phyloP scores from a whole-genome alignment of 23 tunicate genomes.

The Halocynthia aurantium region DNA sequence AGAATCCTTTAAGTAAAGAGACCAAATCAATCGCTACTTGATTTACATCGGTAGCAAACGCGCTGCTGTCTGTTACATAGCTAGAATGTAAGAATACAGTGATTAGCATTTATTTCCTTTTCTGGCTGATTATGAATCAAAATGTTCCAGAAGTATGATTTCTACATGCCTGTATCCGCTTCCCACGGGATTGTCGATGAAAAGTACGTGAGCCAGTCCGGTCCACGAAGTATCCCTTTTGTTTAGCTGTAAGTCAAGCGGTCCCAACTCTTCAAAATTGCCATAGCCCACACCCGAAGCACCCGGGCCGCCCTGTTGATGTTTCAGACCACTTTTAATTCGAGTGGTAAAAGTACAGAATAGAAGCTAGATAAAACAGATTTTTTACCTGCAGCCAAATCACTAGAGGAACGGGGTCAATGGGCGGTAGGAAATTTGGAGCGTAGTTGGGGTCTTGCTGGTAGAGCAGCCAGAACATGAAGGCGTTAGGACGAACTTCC shows the following conservation, averaged over 20 bases:
- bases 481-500: slow-evolving; percentile 55
- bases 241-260: slow-evolving; percentile 58
- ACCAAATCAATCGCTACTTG: slow-evolving; percentile 79
- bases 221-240: slow-evolving; percentile 86
- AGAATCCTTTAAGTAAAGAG: slow-evolving; percentile 72
- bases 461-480: slow-evolving; percentile 89
- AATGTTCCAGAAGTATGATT: not conserved
- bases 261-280: slow-evolving; percentile 92
- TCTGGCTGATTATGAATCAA: too few relatives aligned
- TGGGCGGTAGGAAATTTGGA: slow-evolving; percentile 33
- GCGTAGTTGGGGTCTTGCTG: slow-evolving; percentile 53
- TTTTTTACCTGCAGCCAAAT: slow-evolving; percentile 67
- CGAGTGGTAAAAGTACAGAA: not conserved
- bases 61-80: slow-evolving; percentile 56
- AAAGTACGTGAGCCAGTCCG: slow-evolving; percentile 73
- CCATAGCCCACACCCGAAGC: slow-evolving; percentile 88
- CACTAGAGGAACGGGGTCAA: slow-evolving; percentile 52
- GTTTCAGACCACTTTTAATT: slow-evolving; percentile 3
- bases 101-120: not conserved
- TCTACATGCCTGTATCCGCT: slow-evolving; percentile 60
- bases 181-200: slow-evolving; percentile 89
- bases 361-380: not conserved
- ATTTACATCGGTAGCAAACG: slow-evolving; percentile 69
- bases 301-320: slow-evolving; percentile 87
- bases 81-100: slow-evolving; percentile 12